Conservation (phyloP, 2,888 invertebrate genomes). For the Andrena minutula region DNA sequence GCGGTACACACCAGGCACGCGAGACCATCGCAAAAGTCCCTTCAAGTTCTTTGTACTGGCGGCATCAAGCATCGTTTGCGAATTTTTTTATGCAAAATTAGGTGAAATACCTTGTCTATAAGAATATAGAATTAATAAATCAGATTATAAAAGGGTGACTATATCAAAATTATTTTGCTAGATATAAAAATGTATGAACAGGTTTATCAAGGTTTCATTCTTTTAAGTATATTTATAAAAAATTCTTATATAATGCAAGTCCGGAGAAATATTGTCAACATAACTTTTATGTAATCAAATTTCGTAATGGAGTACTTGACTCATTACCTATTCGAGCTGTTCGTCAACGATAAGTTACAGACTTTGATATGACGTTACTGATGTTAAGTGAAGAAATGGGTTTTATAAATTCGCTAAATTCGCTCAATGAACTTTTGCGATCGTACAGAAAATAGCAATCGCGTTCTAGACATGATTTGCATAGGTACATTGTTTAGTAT, state of each 20-base stretch:
- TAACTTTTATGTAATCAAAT: no score
- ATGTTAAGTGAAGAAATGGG: no score
- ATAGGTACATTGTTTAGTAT: slow-evolving; percentile 26
- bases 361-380: no score
- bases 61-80: not conserved
- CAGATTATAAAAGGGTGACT: not conserved
- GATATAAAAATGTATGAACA: no score
- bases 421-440: slow-evolving; percentile 25
- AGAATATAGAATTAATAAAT: not conserved
- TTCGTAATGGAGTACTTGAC: no score
- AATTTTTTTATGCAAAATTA: not conserved
- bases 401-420: not conserved
- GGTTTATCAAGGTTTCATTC: not conserved
- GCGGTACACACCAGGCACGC: slow-evolving; percentile 5
- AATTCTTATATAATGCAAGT: no score
- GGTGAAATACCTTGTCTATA: no score
- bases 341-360: no score
- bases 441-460: slow-evolving; percentile 25
- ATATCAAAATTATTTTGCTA: not conserved
- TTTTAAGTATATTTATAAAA: not conserved
- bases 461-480: slow-evolving; percentile 29
- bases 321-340: no score
- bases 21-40: slow-evolving; percentile 21
- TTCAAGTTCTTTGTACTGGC: slow-evolving; percentile 16
- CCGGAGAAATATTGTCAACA: no score